Base-by-base conservation (phyloP, 2,113 vertebrate genomes). In the Mormyrus iriodes region DNA sequence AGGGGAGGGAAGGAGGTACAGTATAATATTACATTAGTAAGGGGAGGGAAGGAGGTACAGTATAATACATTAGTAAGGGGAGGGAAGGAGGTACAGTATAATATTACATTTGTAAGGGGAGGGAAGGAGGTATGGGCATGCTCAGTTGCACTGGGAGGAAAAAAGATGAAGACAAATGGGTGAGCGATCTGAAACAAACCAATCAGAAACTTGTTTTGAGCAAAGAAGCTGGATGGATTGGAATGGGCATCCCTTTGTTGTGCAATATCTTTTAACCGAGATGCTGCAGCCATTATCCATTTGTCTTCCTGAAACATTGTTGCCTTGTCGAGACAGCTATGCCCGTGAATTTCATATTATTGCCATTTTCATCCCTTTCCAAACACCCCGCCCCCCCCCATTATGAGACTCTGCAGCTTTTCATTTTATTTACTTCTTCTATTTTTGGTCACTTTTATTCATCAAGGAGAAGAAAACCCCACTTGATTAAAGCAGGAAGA, bases 341-440 rank as follows among this genome's bases (percentile, higher is more conserved):
- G 73, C 10, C 73, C 17, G 92, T 92, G 93, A 93, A 93, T 93
- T 95, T 94, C 93, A 94, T 94, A 94, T 95, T 93, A 92, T 91
- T 88, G 91, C 90, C 92, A 93, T 90, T 92, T 93, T 91, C 91
- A 89, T 91, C 90, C 91, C 88, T 87, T 91, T 91, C 90, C 92
- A 93, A 92, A 92, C 90, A 89, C 89, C 91, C 90, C 88, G n/a
- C 90, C 92, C 90, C 88, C 89, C 91, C 91, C 88, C 90, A 93
- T 93, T 93, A 93, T 92, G 91, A 90, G 91, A 91, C 88, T 88
- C 89, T 91, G 88, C 92, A 91, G 92, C 87, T 90, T 88, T 91
- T 91, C 52, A 69, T 90, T 91, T 92, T 92, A 92, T 93, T 93
- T 91, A 91, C 86, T 83, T 76, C 73, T 88, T 87, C 90, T 90